A percentile compares a stretch with the other conserved stretches of the same genome.
phyloP scores from a whole-genome alignment of 2,888 invertebrate genomes.

The Polymixis lichenea region DNA sequence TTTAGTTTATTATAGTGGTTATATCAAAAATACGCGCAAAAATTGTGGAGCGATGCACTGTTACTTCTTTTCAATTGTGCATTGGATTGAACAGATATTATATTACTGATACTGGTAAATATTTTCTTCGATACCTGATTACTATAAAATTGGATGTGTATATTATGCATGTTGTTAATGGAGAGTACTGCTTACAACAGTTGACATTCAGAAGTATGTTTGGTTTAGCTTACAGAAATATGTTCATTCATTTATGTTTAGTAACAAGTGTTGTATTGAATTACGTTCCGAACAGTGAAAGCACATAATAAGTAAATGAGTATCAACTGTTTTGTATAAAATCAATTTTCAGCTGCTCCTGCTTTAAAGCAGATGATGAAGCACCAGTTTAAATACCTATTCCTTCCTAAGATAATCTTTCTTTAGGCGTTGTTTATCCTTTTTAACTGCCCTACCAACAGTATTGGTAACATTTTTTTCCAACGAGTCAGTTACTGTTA shows the following conservation, averaged over 20 bases:
- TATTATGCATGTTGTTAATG: conserved; percentile 51
- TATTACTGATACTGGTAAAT: conserved; percentile 51
- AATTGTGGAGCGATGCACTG: conserved; percentile 68
- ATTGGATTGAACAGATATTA: conserved; percentile 53
- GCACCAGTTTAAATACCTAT: conserved; percentile 21
- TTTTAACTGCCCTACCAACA: conserved; percentile 45
- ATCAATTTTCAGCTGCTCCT: conserved; percentile 35
- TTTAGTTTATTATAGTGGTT: conserved; percentile 74
- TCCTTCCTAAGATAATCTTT: conserved; percentile 38
- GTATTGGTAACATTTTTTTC: conserved; percentile 64
- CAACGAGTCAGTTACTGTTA: conserved; percentile 68
- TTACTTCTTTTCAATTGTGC: conserved; percentile 54
- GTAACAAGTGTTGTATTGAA: conserved; percentile 46
- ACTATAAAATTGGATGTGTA: conserved; percentile 44
- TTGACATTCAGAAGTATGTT: conserved; percentile 43
- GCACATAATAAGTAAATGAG: conserved; percentile 25
- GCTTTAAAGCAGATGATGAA: conserved; percentile 21
- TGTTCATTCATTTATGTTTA: conserved; percentile 53
- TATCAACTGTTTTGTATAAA: conserved; percentile 32
- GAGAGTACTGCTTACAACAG: conserved; percentile 49
- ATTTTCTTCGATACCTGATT: conserved; percentile 50
- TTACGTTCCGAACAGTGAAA: conserved; percentile 37
- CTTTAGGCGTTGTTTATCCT: conserved; percentile 32
- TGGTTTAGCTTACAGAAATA: conserved; percentile 44
- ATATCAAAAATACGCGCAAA: conserved; percentile 77